Conservation (phyloP, 2,888 invertebrate genomes). For the Drosophila mayaguana region DNA sequence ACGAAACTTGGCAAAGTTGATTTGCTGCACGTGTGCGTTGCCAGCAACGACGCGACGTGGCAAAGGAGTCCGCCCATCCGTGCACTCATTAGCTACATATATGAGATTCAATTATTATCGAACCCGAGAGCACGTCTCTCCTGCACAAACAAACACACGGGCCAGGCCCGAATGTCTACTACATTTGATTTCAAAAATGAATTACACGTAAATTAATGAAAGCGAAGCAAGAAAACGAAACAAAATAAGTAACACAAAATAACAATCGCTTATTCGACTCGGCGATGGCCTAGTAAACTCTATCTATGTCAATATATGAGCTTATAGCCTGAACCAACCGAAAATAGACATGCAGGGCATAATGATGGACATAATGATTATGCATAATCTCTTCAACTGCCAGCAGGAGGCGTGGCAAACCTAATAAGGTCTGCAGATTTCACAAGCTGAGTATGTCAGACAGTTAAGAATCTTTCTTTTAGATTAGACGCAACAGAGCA, state of each 20-base stretch:
- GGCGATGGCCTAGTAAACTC: neutral
- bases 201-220: constrained; percentile 13
- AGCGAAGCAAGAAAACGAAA: neutral
- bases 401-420: too few relatives aligned
- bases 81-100: constrained; percentile 66
- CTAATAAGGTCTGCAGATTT: too few relatives aligned
- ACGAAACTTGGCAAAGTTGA: constrained; percentile 50
- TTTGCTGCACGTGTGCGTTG: constrained; percentile 54
- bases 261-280: neutral
- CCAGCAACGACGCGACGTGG: constrained; percentile 20
- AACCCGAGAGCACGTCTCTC: constrained; percentile 32
- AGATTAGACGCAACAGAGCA: too few relatives aligned
- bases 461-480: too few relatives aligned
- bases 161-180: neutral
- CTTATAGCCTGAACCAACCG: too few relatives aligned
- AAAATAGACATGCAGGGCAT: too few relatives aligned
- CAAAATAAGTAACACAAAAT: neutral
- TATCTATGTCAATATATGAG: too few relatives aligned
- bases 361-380: too few relatives aligned
- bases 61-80: constrained; percentile 38
- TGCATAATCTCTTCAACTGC: too few relatives aligned
- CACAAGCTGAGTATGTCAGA: too few relatives aligned
- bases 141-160: constrained; percentile 14
- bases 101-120: constrained; percentile 64
- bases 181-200: constrained; percentile 17